Evolutionary conservation across 2,888 invertebrate species (phyloP).

Genomic region (Poecilobothrus nobilitatus): DNA sequence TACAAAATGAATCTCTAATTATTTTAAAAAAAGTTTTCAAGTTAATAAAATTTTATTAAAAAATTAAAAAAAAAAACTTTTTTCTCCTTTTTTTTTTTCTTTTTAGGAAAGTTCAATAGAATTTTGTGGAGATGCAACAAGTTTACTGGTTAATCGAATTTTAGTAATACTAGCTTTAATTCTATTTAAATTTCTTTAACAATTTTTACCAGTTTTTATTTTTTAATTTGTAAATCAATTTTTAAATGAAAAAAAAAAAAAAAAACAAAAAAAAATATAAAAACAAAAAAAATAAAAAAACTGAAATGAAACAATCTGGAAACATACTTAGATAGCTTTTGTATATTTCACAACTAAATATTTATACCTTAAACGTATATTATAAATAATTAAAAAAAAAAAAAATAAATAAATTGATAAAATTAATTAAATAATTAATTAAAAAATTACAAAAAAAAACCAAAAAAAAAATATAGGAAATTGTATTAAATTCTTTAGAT

Average conservation of each 20-base stretch:
- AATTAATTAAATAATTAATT: background rate
- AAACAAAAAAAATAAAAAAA: background rate
- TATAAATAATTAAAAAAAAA: conserved; percentile 8
- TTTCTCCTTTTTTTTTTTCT: background rate
- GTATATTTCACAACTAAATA: conserved; percentile 24
- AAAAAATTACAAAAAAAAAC: background rate
- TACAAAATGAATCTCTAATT: too few relatives aligned
- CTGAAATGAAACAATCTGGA: conserved; percentile 10
- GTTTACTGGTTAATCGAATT: conserved; percentile 32
- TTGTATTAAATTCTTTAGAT: conserved; percentile 9
- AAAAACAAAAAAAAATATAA: too few relatives aligned
- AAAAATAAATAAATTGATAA: background rate
- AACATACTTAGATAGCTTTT: conserved; percentile 26
- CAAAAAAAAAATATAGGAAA: conserved; percentile 6
- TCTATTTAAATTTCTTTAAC: conserved; percentile 23
- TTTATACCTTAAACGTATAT: conserved; percentile 6
- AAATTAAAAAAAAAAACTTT: too few relatives aligned
- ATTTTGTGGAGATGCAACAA: conserved; percentile 51
- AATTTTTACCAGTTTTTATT: conserved; percentile 3
- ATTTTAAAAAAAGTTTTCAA: too few relatives aligned
- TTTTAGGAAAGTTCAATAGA: conserved; percentile 57
- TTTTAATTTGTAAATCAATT: conserved; percentile 3
- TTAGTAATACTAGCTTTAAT: conserved; percentile 33
- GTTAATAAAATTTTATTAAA: too few relatives aligned
- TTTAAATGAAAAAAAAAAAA: background rate